Percentiles rank a stretch among this genome's conserved stretches.
These are phyloP conservation scores for Asbolus verrucosus DNA, from an alignment of 1,140 invertebrate species.

Conservation along the genomic window DNA sequence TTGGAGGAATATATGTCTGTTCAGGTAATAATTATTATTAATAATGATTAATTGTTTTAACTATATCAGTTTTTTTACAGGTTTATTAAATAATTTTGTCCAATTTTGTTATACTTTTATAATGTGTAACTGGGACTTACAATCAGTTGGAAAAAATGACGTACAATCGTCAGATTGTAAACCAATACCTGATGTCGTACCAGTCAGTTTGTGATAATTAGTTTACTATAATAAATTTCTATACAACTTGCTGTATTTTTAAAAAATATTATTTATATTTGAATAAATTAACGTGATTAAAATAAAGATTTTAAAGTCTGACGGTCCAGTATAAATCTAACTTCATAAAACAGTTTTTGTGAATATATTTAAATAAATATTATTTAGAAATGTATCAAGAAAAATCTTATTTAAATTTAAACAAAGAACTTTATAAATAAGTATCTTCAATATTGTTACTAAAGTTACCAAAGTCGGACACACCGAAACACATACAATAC, in stretches of 20 bases:
- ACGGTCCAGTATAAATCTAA: no score
- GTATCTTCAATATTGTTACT: no score
- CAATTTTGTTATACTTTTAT: slow-evolving; percentile 64
- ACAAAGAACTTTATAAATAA: no score
- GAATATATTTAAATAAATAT: no score
- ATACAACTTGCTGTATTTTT: not conserved
- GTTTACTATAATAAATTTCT: slow-evolving; percentile 1
- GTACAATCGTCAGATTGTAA: slow-evolving; percentile 6
- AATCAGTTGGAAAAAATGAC: slow-evolving; percentile 38
- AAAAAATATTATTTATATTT: no score
- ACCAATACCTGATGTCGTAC: slow-evolving; percentile 45
- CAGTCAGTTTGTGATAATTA: slow-evolving; percentile 43
- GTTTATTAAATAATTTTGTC: slow-evolving; percentile 66
- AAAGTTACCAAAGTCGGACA: no score
- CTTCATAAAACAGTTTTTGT: no score
- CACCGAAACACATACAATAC: no score
- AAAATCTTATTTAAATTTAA: no score
- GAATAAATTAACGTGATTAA: no score
- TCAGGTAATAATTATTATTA: slow-evolving; percentile 68
- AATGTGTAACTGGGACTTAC: slow-evolving; percentile 59
- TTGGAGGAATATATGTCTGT: slow-evolving; percentile 92
- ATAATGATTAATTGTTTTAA: not conserved
- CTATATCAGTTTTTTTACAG: slow-evolving; percentile 58
- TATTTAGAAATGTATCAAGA: no score
- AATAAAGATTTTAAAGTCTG: no score